These are phyloP conservation scores for Tachypleus tridentatus DNA, from an alignment of 1,140 invertebrate species.

Conservation along the genomic window DNA sequence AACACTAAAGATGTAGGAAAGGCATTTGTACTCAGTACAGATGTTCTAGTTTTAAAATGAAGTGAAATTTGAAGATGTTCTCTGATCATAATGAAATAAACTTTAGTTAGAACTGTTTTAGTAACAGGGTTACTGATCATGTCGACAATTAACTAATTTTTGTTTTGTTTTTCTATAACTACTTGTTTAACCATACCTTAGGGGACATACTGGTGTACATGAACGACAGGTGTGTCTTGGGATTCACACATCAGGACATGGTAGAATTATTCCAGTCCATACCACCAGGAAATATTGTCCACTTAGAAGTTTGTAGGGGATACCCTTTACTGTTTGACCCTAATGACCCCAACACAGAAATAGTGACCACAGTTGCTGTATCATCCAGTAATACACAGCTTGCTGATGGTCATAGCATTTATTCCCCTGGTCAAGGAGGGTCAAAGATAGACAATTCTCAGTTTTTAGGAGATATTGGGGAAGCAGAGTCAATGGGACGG, in stretches of 20 bases:
- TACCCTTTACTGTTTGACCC: slow-evolving; percentile 93
- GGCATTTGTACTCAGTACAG: too few relatives aligned
- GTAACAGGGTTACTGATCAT: too few relatives aligned
- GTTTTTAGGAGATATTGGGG: not conserved
- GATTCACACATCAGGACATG: slow-evolving; percentile 91
- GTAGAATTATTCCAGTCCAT: slow-evolving; percentile 91
- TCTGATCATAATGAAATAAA: too few relatives aligned
- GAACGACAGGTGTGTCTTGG: slow-evolving; percentile 83
- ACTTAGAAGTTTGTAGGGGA: slow-evolving; percentile 83
- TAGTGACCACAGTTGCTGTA: slow-evolving; percentile 87
- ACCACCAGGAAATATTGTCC: slow-evolving; percentile 72
- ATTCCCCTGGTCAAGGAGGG: slow-evolving; percentile 1
- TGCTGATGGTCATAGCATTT: slow-evolving; percentile 21
- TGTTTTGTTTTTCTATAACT: too few relatives aligned
- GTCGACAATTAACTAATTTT: too few relatives aligned
- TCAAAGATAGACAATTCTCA: too few relatives aligned
- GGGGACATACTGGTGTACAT: slow-evolving; percentile 95
- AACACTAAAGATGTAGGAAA: too few relatives aligned
- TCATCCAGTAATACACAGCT: slow-evolving; percentile 37
- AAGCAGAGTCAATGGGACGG: slow-evolving; percentile 20
- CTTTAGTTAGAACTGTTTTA: too few relatives aligned
- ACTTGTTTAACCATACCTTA: too few relatives aligned
- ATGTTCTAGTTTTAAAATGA: too few relatives aligned
- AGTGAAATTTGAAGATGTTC: too few relatives aligned
- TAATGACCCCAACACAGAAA: slow-evolving; percentile 91